phyloP scores from a whole-genome alignment of 2,888 invertebrate species.

The Polydrusus cervinus region DNA sequence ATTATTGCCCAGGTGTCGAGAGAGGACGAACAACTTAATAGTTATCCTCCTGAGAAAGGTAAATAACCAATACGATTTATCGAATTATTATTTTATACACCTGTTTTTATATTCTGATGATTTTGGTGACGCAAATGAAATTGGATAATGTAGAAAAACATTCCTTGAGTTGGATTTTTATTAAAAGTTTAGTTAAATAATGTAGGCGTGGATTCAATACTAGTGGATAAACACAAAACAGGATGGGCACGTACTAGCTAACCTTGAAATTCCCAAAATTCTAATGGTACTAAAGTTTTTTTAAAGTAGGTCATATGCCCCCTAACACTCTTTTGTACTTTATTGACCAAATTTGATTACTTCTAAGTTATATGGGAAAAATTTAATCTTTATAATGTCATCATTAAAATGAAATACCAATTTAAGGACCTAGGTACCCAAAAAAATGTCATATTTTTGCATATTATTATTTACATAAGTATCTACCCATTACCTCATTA shows the following conservation, averaged over 20 bases:
- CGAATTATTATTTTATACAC: slow-evolving; percentile 25
- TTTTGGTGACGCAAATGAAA: slow-evolving; percentile 33
- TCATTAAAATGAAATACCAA: no score
- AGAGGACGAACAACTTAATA: slow-evolving; percentile 96
- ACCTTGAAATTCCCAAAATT: slow-evolving; percentile 36
- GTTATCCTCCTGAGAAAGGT: slow-evolving; percentile 95
- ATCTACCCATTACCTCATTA: no score
- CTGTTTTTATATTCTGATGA: slow-evolving; percentile 37
- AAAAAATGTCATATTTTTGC: no score
- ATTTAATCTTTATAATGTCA: background rate
- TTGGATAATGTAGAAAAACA: slow-evolving; percentile 15
- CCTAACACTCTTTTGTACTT: background rate
- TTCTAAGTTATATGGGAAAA: background rate
- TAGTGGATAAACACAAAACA: slow-evolving; percentile 22
- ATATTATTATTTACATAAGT: no score
- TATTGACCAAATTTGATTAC: background rate
- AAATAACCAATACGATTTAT: slow-evolving; percentile 68
- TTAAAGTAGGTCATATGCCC: slow-evolving; percentile 40
- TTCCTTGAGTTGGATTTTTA: slow-evolving; percentile 24
- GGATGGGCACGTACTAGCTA: slow-evolving; percentile 25
- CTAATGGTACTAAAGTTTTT: slow-evolving; percentile 10
- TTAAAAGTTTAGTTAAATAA: slow-evolving; percentile 21
- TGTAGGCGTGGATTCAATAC: slow-evolving; percentile 34
- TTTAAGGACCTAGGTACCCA: no score
- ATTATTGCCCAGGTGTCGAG: slow-evolving; percentile 98